Percentiles rank a stretch among this genome's conserved stretches.
Evolutionary conservation across 2,888 invertebrate genomes (phyloP).

Genomic region (Malachius bipustulatus): DNA sequence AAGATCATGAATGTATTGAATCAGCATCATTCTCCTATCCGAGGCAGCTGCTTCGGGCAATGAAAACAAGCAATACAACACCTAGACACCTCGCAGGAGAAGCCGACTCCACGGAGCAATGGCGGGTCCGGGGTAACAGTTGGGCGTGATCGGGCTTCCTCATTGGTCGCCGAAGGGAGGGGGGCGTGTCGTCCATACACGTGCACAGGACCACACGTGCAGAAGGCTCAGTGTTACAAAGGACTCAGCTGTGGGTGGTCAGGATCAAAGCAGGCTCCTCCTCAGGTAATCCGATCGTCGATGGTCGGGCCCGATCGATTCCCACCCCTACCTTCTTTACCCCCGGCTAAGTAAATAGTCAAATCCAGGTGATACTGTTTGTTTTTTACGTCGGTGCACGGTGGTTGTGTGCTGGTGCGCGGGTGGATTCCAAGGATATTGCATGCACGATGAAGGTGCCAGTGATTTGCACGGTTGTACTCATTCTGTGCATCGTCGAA

Average conservation of each 20-base stretch:
- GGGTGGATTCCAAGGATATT: slow-evolving; percentile 27
- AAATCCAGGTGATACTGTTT: slow-evolving; percentile 36
- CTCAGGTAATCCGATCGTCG: slow-evolving; percentile 24
- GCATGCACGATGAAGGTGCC: slow-evolving; percentile 24
- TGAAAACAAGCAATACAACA: slow-evolving; percentile 10
- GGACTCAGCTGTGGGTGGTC: slow-evolving; percentile 35
- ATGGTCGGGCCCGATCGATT: slow-evolving; percentile 27
- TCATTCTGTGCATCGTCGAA: slow-evolving; percentile 19
- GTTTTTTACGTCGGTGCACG: slow-evolving; percentile 35
- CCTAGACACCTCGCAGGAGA: slow-evolving; percentile 12
- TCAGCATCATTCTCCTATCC: not conserved
- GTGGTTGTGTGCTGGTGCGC: slow-evolving; percentile 28
- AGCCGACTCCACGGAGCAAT: slow-evolving; percentile 28
- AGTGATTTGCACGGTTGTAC: slow-evolving; percentile 21
- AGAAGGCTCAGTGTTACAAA: slow-evolving; percentile 31
- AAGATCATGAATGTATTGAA: slow-evolving; percentile 8
- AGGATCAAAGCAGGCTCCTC: slow-evolving; percentile 30
- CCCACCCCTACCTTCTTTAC: slow-evolving; percentile 32
- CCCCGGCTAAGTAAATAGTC: slow-evolving; percentile 34
- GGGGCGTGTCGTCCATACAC: slow-evolving; percentile 28
- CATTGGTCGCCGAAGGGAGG: slow-evolving; percentile 24
- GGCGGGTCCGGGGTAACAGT: slow-evolving; percentile 27
- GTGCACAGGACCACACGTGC: slow-evolving; percentile 35
- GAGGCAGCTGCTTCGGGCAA: not conserved
- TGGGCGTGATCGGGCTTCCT: slow-evolving; percentile 23